These are phyloP conservation scores for Glaucidium brasilianum DNA, from an alignment of 2,113 vertebrate genomes.

Conservation along the genomic window DNA sequence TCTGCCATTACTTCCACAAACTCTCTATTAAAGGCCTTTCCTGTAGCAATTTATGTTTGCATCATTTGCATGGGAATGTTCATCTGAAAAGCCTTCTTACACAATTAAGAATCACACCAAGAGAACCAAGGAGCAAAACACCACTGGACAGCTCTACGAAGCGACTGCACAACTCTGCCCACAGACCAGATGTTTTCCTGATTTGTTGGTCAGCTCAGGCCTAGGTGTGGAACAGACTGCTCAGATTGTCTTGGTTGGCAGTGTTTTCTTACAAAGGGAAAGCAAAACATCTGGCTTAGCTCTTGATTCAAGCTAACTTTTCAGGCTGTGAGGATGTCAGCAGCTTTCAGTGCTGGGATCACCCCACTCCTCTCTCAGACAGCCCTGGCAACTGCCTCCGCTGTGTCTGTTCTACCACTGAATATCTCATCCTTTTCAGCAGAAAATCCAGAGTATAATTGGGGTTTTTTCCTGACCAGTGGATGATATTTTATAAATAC, in stretches of 20 bases:
- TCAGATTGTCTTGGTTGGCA: neutral
- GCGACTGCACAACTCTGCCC: neutral
- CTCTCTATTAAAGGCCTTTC: neutral
- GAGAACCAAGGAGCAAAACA: neutral
- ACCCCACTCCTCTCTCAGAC: neutral
- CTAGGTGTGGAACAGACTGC: neutral
- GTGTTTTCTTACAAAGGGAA: neutral
- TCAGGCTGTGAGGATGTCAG: neutral
- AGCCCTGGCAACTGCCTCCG: neutral
- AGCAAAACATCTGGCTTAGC: neutral
- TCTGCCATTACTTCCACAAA: neutral
- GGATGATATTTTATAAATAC: neutral
- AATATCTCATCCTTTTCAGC: neutral
- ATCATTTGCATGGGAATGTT: neutral
- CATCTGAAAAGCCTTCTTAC: neutral
- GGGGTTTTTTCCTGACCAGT: neutral
- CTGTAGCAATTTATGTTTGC: neutral
- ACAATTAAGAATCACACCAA: neutral
- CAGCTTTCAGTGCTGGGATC: neutral
- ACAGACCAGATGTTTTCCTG: fast-evolving
- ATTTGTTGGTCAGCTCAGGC: neutral
- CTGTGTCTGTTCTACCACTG: neutral
- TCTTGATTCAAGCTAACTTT: neutral
- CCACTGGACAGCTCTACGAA: neutral
- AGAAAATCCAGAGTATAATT: neutral